A percentile compares a stretch with the other conserved stretches of the same genome.
Evolutionary conservation across 2,113 vertebrate species (phyloP).

Genomic region (Galeopterus variegatus): DNA sequence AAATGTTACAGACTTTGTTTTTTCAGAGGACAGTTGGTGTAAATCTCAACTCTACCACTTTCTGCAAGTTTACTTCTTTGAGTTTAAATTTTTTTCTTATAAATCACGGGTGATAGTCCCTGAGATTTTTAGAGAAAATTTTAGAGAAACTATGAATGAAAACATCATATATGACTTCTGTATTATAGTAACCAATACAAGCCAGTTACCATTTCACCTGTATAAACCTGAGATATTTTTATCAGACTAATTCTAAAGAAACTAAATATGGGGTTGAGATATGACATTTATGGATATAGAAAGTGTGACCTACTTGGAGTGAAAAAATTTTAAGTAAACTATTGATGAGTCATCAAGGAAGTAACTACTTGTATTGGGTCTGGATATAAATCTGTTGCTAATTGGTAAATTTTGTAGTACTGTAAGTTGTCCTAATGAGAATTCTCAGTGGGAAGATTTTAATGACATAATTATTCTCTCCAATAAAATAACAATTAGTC

Average conservation of each 20-base stretch:
- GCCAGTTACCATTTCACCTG: not conserved
- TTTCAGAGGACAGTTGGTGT: not conserved
- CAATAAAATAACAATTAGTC: constrained; percentile 69
- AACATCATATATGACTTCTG: not conserved
- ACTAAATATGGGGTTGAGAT: not conserved
- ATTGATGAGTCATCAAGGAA: not conserved
- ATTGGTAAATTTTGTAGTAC: not conserved
- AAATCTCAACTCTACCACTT: not conserved
- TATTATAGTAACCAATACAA: not conserved
- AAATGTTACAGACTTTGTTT: not conserved
- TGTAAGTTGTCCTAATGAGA: constrained; percentile 57
- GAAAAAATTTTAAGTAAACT: not conserved
- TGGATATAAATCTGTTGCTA: not conserved
- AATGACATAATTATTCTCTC: constrained; percentile 71
- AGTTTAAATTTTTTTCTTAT: not conserved
- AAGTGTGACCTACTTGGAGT: not conserved
- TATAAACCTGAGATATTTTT: not conserved
- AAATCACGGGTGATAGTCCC: not conserved
- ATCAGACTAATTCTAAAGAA: not conserved
- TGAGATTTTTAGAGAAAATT: not conserved
- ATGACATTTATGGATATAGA: not conserved
- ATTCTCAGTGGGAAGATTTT: constrained; percentile 53
- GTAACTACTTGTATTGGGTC: not conserved
- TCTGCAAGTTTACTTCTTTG: not conserved
- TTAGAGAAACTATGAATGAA: not conserved